A percentile compares a stretch with the other conserved stretches of the same genome.
phyloP scores from a whole-genome alignment of 2,888 invertebrate genomes.

The Hydraecia micacea region DNA sequence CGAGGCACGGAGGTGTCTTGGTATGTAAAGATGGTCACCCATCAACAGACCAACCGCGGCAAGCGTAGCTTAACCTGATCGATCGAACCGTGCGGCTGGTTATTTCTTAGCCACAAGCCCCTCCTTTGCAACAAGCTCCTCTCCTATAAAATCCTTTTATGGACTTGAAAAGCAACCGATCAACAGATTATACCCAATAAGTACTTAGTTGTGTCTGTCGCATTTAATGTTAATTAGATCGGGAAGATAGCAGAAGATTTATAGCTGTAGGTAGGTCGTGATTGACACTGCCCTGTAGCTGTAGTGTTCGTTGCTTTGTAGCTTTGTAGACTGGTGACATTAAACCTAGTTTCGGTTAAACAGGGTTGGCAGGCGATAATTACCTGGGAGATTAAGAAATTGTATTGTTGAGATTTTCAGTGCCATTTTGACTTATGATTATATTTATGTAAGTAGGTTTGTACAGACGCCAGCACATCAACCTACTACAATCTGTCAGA shows the following conservation, averaged over 20 bases:
- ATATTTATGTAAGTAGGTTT: not conserved
- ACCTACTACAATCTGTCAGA: too few relatives aligned
- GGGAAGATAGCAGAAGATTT: constrained; percentile 61
- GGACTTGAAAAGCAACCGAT: constrained; percentile 44
- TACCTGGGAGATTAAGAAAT: not conserved
- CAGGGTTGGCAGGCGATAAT: constrained; percentile 63
- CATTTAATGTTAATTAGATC: constrained; percentile 64
- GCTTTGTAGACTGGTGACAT: constrained; percentile 68
- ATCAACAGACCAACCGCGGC: too few relatives aligned
- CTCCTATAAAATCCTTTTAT: constrained; percentile 3
- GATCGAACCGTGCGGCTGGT: too few relatives aligned
- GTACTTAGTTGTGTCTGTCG: constrained; percentile 36
- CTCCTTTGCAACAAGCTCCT: too few relatives aligned
- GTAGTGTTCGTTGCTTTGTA: constrained; percentile 57
- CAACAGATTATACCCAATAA: constrained; percentile 43
- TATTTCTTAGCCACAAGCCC: too few relatives aligned
- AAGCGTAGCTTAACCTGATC: too few relatives aligned
- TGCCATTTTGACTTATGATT: not conserved
- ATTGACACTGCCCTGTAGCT: constrained; percentile 75
- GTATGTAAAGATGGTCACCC: too few relatives aligned
- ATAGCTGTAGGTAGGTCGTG: constrained; percentile 67
- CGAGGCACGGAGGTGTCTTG: too few relatives aligned
- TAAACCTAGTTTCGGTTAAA: constrained; percentile 67
- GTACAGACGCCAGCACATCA: too few relatives aligned
- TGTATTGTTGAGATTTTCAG: not conserved